Conservation (phyloP, 2,113 vertebrate species). For the Dasyornis broadbenti region DNA sequence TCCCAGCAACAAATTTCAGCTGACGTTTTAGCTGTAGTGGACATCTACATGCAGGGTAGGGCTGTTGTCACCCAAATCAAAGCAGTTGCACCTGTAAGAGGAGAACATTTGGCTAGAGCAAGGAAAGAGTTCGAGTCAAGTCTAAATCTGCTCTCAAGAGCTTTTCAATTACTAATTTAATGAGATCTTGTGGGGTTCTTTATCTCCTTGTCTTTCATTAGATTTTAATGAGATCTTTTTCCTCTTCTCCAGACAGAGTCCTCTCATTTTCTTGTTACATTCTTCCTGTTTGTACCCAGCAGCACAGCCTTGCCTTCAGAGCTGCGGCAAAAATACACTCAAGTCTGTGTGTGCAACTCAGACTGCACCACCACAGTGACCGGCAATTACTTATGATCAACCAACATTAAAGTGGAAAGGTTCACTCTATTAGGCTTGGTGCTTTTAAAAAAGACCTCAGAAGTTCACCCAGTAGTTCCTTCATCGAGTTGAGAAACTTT, state of each 20-base stretch:
- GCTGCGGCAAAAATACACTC: neutral
- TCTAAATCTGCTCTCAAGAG: neutral
- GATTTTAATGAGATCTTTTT: conserved; percentile 8
- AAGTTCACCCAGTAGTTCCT: neutral
- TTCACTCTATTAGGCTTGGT: neutral
- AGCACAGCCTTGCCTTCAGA: neutral
- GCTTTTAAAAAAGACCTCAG: neutral
- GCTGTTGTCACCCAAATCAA: neutral
- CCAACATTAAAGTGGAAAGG: neutral
- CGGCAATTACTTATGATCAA: neutral
- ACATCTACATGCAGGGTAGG: neutral
- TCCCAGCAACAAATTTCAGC: neutral
- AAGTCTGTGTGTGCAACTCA: neutral
- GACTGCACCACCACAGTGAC: neutral
- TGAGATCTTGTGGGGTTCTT: neutral
- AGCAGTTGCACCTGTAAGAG: neutral
- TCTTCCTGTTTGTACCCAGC: neutral
- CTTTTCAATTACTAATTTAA: neutral
- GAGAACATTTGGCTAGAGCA: neutral
- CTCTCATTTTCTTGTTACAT: neutral
- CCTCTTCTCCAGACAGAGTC: neutral
- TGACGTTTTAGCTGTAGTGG: neutral
- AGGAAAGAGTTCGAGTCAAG: neutral
- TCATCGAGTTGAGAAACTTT: neutral
- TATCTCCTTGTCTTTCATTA: conserved; percentile 4